Percentiles rank a stretch among this genome's conserved stretches.
These are phyloP conservation scores for Tachina fera DNA, from an alignment of 2,888 invertebrate species.

Conservation along the genomic window DNA sequence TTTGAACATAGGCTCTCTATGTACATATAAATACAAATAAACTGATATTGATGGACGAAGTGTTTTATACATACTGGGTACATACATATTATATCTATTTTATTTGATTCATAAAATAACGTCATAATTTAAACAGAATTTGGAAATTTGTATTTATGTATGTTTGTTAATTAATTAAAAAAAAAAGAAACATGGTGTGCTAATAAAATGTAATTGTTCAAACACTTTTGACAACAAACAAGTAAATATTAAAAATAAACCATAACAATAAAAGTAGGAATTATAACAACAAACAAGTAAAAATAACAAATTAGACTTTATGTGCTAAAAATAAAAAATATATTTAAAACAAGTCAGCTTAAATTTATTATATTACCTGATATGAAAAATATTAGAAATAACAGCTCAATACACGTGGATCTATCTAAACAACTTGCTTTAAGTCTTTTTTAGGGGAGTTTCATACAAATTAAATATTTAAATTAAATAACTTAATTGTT, in stretches of 20 bases:
- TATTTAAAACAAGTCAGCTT: background rate
- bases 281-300: constrained; percentile 34
- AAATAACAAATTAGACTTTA: constrained; percentile 38
- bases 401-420: background rate
- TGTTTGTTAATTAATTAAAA: background rate
- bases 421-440: background rate
- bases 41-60: no score
- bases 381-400: background rate
- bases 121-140: no score
- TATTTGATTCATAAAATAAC: no score
- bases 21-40: no score
- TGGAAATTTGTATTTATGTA: no score
- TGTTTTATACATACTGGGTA: no score
- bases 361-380: background rate
- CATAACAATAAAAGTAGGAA: constrained; percentile 30
- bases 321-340: background rate
- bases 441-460: background rate
- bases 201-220: constrained; percentile 5
- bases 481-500: background rate
- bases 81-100: no score
- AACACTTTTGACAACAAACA: background rate
- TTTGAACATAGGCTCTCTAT: no score
- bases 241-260: constrained; percentile 1
- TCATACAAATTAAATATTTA: background rate
- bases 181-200: background rate